Evolutionary conservation across 2,888 invertebrate genomes (phyloP).

Genomic region (Cerceris ruficornis): DNA sequence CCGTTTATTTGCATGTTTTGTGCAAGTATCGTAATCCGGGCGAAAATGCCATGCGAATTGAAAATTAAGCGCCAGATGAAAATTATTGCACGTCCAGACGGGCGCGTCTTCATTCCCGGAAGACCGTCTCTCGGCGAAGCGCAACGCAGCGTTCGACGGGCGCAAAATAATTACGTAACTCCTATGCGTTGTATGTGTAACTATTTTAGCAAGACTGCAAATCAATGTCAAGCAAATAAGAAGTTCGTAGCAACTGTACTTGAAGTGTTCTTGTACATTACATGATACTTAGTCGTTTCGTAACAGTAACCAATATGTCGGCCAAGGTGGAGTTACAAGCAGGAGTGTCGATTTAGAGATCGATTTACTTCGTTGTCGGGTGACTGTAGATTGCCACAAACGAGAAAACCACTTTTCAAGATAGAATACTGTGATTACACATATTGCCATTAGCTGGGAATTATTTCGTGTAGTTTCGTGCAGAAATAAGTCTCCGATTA

Average conservation of each 20-base stretch:
- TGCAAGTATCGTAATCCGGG: too few relatives aligned
- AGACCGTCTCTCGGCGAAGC: too few relatives aligned
- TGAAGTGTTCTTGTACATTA: constrained; percentile 20
- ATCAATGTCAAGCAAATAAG: constrained; percentile 10
- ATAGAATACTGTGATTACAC: constrained; percentile 8
- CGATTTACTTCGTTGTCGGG: constrained; percentile 20
- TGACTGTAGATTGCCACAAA: constrained; percentile 23
- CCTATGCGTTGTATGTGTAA: background rate
- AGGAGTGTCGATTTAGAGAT: constrained; percentile 37
- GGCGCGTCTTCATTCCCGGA: too few relatives aligned
- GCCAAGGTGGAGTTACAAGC: constrained; percentile 36
- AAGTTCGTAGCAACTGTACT: constrained; percentile 8
- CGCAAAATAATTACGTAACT: background rate
- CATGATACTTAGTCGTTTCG: constrained; percentile 23
- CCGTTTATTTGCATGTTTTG: too few relatives aligned
- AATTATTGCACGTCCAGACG: too few relatives aligned
- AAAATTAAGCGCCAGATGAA: too few relatives aligned
- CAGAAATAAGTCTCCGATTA: too few relatives aligned
- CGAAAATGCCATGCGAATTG: too few relatives aligned
- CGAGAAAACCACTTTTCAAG: constrained; percentile 26
- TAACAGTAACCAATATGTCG: constrained; percentile 36
- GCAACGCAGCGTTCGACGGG: too few relatives aligned
- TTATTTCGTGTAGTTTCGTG: background rate
- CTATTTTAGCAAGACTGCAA: constrained; percentile 4
- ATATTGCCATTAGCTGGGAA: background rate